phyloP scores from a whole-genome alignment of 1,140 invertebrate genomes.

The Frieseomelitta varia region DNA sequence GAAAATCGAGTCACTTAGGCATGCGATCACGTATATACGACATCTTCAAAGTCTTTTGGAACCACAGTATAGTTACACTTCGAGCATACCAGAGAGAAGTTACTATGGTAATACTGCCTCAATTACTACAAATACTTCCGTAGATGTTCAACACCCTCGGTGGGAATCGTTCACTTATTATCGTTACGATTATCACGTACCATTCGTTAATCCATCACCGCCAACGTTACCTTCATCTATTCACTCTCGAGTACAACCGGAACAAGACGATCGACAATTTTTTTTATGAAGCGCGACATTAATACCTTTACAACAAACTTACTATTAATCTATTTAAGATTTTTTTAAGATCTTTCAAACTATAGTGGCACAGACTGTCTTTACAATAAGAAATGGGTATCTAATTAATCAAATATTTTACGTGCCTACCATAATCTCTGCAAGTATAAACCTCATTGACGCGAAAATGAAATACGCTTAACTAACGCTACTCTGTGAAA shows the following conservation, averaged over 20 bases:
- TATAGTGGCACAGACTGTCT: background rate
- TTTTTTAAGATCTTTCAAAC: background rate
- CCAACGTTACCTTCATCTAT: constrained; percentile 66
- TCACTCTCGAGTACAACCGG: constrained; percentile 64
- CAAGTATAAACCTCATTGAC: background rate
- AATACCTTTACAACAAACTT: background rate
- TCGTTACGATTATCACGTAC: constrained; percentile 78
- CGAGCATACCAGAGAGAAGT: constrained; percentile 67
- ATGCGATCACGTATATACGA: constrained; percentile 91
- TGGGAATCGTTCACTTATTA: constrained; percentile 80
- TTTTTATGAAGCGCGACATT: constrained; percentile 71
- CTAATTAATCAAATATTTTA: background rate
- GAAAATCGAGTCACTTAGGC: constrained; percentile 93
- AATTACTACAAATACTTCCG: constrained; percentile 49
- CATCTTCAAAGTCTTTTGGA: constrained; percentile 87
- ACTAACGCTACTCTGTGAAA: background rate
- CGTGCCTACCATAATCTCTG: background rate
- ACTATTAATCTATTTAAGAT: background rate
- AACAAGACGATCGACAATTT: constrained; percentile 69
- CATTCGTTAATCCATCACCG: constrained; percentile 66
- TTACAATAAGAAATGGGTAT: background rate
- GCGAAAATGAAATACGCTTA: background rate
- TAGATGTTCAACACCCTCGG: constrained; percentile 74
- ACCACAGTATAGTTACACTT: constrained; percentile 73
- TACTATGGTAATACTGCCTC: constrained; percentile 47